Evolutionary conservation across 2,113 vertebrate genomes (phyloP), one percentile per base, ranked within the genome.

Genomic region (Tetraodon nigroviridis): DNA sequence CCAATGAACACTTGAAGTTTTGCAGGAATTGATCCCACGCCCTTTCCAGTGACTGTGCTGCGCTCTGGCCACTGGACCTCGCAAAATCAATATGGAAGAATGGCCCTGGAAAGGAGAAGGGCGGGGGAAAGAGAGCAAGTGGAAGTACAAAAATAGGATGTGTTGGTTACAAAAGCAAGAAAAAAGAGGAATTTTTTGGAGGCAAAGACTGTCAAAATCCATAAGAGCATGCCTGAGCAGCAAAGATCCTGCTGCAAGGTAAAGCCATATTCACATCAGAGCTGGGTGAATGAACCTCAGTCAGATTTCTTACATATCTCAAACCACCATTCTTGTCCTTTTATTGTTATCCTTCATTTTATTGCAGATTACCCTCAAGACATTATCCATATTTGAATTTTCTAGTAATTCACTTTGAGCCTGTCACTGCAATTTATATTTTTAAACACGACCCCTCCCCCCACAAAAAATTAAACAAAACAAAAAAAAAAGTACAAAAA

Each of bases 291-390:
- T 69, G 69, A 67, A 70, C 42, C 51, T 41, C 8, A 21, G 69
- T 54, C 60, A 65, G 62, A 64, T 57, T 60, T 68, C 67, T 67
- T 70, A 53, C 60, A 73, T 72, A 64, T 77, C 67, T 63, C 50
- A 17, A 24, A 62, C 71, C 67, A 59, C 68, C 68, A 58, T 62
- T 80, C 67, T 53, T 51, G 64, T 54, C 7, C 0, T 37, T 81
- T 76, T 78, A 71, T 83, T 85, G 65, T 81, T 81, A 83, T 73
- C 70, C 17, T 42, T 73, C 73, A 81, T 86, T 83, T 73, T 56
- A 55, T 81, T 84, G 74, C 78, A 75, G 70, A 80, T 84, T 79
- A 61, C 64, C 75, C 75, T 45, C 20, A 18, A 79, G 84, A 72
- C 78, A 71, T 83, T 78, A 72, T 74, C 58, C 52, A 61, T 54